These are phyloP conservation scores for Pemphigus obesinymphae DNA, from an alignment of 1,140 invertebrate species.

Conservation along the genomic window DNA sequence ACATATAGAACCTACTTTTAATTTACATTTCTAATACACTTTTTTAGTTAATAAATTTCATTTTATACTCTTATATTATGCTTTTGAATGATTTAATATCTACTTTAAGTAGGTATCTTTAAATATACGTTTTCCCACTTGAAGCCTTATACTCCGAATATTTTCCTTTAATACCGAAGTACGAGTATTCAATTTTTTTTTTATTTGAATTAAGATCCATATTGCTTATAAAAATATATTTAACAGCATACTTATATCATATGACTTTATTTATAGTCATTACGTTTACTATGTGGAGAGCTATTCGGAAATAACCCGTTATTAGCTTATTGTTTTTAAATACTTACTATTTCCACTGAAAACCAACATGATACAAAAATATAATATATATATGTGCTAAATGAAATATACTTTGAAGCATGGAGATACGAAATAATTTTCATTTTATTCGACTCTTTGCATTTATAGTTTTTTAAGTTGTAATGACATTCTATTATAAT, in stretches of 20 bases:
- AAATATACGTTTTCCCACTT: background rate
- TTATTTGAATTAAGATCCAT: background rate
- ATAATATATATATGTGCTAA: too few species aligned
- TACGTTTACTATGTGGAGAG: background rate
- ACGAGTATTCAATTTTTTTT: background rate
- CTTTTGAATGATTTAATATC: slow-evolving; percentile 19
- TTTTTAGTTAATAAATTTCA: background rate
- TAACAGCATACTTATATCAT: background rate
- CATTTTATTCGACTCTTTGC: too few species aligned
- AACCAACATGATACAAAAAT: too few species aligned
- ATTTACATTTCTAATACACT: too few species aligned
- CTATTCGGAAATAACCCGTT: background rate
- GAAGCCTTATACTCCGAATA: too few species aligned
- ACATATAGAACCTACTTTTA: too few species aligned
- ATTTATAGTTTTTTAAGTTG: too few species aligned
- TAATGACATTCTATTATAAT: too few species aligned
- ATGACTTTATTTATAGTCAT: background rate
- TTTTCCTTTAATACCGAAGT: background rate
- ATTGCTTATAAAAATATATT: background rate
- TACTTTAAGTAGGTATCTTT: background rate
- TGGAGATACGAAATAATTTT: too few species aligned
- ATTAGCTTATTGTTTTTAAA: background rate
- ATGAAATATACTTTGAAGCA: too few species aligned
- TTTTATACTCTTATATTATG: background rate
- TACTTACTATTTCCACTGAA: background rate